Conservation (phyloP, 2,888 invertebrate genomes). For the Ommatoiulus sabulosus region DNA sequence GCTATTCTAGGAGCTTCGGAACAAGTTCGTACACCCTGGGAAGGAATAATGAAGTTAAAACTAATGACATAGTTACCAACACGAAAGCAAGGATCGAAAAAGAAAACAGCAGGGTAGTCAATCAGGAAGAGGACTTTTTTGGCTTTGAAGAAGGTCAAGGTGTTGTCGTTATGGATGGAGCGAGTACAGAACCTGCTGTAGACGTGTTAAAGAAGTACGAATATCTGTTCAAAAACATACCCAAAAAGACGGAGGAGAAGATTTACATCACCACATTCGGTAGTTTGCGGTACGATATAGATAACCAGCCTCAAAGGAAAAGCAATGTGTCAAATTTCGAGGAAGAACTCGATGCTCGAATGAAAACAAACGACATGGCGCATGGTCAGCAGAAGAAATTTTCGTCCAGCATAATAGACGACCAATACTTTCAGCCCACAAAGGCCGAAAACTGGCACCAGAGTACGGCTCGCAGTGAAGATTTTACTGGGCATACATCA, state of each 20-base stretch:
- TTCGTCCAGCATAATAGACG: background rate
- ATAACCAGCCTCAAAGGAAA: slow-evolving; percentile 51
- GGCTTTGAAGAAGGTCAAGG: slow-evolving; percentile 47
- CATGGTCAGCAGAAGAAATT: background rate
- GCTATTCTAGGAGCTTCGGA: background rate
- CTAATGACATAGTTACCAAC: background rate
- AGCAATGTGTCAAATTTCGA: background rate
- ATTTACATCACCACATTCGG: slow-evolving; percentile 56
- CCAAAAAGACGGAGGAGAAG: background rate
- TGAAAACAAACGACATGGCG: background rate
- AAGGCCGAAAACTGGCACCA: background rate
- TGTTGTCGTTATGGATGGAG: background rate
- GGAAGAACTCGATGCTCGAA: background rate
- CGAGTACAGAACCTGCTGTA: background rate
- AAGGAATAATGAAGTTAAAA: background rate
- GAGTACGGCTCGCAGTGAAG: background rate
- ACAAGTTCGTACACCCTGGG: background rate
- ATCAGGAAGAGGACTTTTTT: slow-evolving; percentile 51
- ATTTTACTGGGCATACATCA: background rate
- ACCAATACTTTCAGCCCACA: background rate
- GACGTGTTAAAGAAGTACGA: slow-evolving; percentile 4
- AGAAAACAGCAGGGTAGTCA: background rate
- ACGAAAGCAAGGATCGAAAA: background rate
- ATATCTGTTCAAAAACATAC: background rate
- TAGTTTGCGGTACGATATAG: slow-evolving; percentile 55